Base-by-base conservation (phyloP, 1,140 invertebrate genomes). In the Drosophila sp. region DNA sequence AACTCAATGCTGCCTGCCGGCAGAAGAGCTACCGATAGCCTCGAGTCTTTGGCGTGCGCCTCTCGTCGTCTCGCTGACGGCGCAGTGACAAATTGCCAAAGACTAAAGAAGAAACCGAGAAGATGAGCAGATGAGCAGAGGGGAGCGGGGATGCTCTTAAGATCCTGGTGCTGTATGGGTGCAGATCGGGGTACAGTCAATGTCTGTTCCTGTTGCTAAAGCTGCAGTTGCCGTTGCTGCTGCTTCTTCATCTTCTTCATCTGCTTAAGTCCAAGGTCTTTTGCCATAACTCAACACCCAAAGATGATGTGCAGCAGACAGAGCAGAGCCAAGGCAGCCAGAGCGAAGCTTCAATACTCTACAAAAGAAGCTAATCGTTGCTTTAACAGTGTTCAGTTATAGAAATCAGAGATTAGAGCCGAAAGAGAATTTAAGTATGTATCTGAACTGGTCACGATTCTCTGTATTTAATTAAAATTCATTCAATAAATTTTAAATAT, bases 241-340 rank as follows among this genome's bases (percentile, higher is more conserved):
- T n/a, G 53, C 46, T 40, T 7, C 11, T 29, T 1, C 27, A 27
- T n/a, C 40, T 56, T 46, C 61, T 14, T 62, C 66, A 41, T 45
- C 67, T 80, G 69, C 69, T 83, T 76, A 72, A 86, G 70, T 81
- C 82, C 82, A 87, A 89, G 82, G 82, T 87, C 79, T 82, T 87
- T 83, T 89, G 76, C 78, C 64, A 87, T 87, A 87, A 87, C 62
- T 87, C 76, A 89, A 70, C 76, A 61, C 45, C 16, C 54, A 65
- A 63, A 78, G 66, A 78, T 81, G 77, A 75, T 74, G 80, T 67
- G 61, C 41, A 73, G 41, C 38, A 21, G 41, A 50, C 48, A 21
- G 11, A n/a, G 46, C 25, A 50, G 6, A 64, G 29, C 21, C 1
- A 21, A 21, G 4, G 21, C 21, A n/a, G 50, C 14, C 18, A 65